Evolutionary conservation across 92 coral and sea anemone genomes (phyloP).

Genomic region (Plumapathes pennacea): DNA sequence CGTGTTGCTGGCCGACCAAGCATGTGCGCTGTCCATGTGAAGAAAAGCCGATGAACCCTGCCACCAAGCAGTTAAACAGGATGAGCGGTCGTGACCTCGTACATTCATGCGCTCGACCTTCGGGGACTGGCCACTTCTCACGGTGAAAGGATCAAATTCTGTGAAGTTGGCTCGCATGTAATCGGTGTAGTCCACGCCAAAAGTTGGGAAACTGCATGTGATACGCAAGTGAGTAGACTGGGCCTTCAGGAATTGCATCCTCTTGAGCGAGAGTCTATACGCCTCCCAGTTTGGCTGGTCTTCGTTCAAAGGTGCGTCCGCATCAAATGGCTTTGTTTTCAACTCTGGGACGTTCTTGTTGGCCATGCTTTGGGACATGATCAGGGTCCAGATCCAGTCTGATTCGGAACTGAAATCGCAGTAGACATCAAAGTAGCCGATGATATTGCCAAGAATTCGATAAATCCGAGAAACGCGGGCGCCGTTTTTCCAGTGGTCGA

Average conservation of each 20-base stretch:
- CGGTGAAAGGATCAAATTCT: constrained; percentile 19
- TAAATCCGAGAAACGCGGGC: constrained; percentile 7
- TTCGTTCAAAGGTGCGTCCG: constrained; percentile 27
- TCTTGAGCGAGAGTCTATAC: constrained; percentile 25
- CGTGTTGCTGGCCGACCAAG: too few relatives aligned
- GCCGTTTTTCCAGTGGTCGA: constrained; percentile 22
- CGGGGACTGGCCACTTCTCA: constrained; percentile 15
- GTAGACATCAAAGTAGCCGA: constrained; percentile 8
- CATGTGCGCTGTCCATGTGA: too few relatives aligned
- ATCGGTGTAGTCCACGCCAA: constrained; percentile 50
- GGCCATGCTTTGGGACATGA: constrained; percentile 29
- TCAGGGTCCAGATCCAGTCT: constrained; percentile 43
- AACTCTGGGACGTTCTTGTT: constrained; percentile 1
- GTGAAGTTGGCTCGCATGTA: constrained; percentile 47
- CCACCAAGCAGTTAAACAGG: constrained; percentile 46
- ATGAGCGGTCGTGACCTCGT: constrained; percentile 33
- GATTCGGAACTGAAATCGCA: constrained; percentile 43
- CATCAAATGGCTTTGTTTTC: background rate
- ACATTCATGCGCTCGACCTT: constrained; percentile 43
- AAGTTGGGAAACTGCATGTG: constrained; percentile 49
- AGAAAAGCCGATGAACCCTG: constrained; percentile 5
- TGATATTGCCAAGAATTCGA: constrained; percentile 21
- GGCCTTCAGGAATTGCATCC: constrained; percentile 18
- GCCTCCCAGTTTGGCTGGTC: constrained; percentile 30
- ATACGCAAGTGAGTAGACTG: constrained; percentile 57